Percentiles rank a stretch among this genome's conserved stretches.
Evolutionary conservation across 2,888 invertebrate species (phyloP).

Genomic region (Pollenia angustigena): DNA sequence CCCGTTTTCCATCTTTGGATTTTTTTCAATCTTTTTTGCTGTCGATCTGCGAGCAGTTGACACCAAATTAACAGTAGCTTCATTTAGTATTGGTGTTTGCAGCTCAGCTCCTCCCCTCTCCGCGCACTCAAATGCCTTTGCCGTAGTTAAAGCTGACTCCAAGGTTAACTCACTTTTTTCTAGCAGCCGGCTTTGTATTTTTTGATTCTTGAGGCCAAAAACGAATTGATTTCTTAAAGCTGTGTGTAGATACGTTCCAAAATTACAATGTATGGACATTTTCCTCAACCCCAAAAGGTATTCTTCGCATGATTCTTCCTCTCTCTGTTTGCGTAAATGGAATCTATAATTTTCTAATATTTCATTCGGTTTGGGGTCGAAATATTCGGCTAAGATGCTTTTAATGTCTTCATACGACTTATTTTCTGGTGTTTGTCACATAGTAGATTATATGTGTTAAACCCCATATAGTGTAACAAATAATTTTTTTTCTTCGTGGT

Average conservation of each 20-base stretch:
- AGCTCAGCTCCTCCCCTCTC: conserved; percentile 74
- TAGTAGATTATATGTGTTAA: too few relatives aligned
- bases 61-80: conserved; percentile 10
- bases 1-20: too few relatives aligned
- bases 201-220: too few relatives aligned
- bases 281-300: conserved; percentile 74
- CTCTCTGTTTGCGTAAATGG: too few relatives aligned
- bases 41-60: too few relatives aligned
- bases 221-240: conserved; percentile 77
- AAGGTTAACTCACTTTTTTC: conserved; percentile 75
- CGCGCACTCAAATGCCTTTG: conserved; percentile 75
- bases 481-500: too few relatives aligned
- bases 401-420: conserved; percentile 19
- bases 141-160: conserved; percentile 74
- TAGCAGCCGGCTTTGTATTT: conserved; percentile 76
- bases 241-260: conserved; percentile 75
- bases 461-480: too few relatives aligned
- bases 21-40: too few relatives aligned
- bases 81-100: not conserved
- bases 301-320: conserved; percentile 74
- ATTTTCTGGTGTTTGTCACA: conserved; percentile 29
- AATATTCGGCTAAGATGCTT: conserved; percentile 37
- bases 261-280: conserved; percentile 74
- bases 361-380: conserved; percentile 74
- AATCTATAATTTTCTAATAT: conserved; percentile 77